Base-by-base conservation (phyloP, 2,888 invertebrate species). In the Formica aserva region DNA sequence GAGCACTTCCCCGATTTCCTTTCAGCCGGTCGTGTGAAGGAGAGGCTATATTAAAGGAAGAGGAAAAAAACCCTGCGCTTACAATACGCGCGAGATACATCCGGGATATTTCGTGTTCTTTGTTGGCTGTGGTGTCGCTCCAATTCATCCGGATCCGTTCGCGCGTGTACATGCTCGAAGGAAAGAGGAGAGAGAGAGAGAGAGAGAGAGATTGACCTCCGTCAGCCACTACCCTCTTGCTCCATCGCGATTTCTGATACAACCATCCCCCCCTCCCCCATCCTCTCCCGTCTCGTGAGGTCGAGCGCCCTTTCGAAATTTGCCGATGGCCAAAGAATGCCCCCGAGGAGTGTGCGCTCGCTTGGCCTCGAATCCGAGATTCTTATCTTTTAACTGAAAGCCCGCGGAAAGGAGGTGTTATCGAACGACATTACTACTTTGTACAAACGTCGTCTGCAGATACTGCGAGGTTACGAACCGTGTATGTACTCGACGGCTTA, bases 271-370 rank as follows among this genome's bases (percentile, higher is more conserved):
- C 60, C 38, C 26, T 35, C n/a, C 75, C 45, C 74, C 83, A 77
- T 83, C 72, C 82, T 86, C 78, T 72, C 2, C 8, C 71, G 55
- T 41, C 62, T 69, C 38, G 75, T 90, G 90, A 90, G 89, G 90
- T 90, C 90, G 90, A 90, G 90, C 90, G 90, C 86, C 90, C 90
- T 90, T 90, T 89, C 89, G 90, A 90, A 90, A 90, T 90, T 90
- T 90, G 87, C 86, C 90, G 90, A 90, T 89, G 89, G 90, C 86
- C 90, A 90, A 88, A 90, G 90, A 83, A 89, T 86, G 85, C 88
- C 86, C 52, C 89, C 88, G 90, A 90, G 86, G 82, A 88, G 88
- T 83, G 69, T 32, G 88, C 87, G 88, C 89, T 88, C 86, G 87
- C 84, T 84, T 89, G 90, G 87, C 89, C 90, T 90, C 89, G 89